Base-by-base conservation (phyloP, 2,888 invertebrate genomes). In the Leistus spinibarbis region DNA sequence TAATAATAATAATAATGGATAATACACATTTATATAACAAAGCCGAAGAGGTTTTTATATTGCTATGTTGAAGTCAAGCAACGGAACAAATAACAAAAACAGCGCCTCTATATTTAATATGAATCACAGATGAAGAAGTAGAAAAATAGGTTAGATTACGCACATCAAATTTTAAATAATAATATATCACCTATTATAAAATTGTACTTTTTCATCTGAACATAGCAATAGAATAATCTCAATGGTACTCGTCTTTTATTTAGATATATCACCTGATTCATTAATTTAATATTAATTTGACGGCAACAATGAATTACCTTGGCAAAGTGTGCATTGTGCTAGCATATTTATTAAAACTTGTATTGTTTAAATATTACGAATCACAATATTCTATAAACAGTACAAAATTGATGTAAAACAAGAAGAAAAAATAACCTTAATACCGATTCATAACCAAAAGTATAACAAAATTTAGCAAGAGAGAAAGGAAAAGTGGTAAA, bases 181-280 rank as follows among this genome's bases (percentile, higher is more conserved):
- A 10, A 22, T 54, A 60, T 60, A 20, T 60, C 60, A 22, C 60
- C 60, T 4, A 60, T 10, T 40, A 5, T 40, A 40, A 40, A 40
- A 40, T 40, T 20, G 10, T 60, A 60, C 19, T 60, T 60, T n/a
- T 60, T 60, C 17, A 62, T 62, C 24, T 71, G 64, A 54, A 70
- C 19, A 60, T 62, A 72, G 66, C 65, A 72, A 72, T 72, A 72
- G 16, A 7, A 72, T 16, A 17, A 60, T 60, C 19, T 60, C 22
- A 60, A 17, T 60, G 10, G 60, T 60, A 19, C 19, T 19, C 60
- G 19, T 19, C 60, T 20, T 60, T 20, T 60, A 57, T 57, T 20
- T 71, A 40, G 40, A 60, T 71, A 23, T 17, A 64, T 72, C 72
- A 64, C 64, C 57, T 71, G 9, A 22, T 64, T 10, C 54, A 56